Percentiles rank a stretch among this genome's conserved stretches.
Evolutionary conservation across 2,888 invertebrate genomes (phyloP).

Genomic region (Pantelozetes paolii): DNA sequence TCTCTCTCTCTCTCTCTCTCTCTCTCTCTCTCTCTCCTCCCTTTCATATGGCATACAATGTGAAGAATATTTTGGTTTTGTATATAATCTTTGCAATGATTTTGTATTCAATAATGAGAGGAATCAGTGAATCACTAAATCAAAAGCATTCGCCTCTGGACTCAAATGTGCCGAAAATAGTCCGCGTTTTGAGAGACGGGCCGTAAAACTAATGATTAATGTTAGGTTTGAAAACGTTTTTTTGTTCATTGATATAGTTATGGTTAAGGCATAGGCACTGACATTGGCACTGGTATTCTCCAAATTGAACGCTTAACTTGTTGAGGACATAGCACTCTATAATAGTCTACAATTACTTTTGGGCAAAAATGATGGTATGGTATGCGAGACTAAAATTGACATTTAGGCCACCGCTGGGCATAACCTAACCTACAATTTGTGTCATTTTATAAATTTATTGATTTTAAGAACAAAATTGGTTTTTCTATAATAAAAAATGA

Average conservation of each 20-base stretch:
- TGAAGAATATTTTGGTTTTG: background rate
- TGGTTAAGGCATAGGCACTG: background rate
- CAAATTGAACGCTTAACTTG: slow-evolving; percentile 19
- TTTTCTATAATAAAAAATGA: background rate
- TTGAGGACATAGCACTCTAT: slow-evolving; percentile 28
- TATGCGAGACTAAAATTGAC: slow-evolving; percentile 21
- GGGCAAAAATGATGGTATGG: slow-evolving; percentile 6
- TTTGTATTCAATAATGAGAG: background rate
- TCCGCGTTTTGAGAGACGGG: background rate
- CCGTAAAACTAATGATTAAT: slow-evolving; percentile 5
- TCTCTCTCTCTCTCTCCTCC: slow-evolving; percentile 23
- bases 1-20: slow-evolving; percentile 24
- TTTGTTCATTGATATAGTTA: background rate
- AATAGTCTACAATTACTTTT: slow-evolving; percentile 16
- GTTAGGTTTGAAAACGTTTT: too few relatives aligned
- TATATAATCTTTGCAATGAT: background rate
- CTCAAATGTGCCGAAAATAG: slow-evolving; percentile 6
- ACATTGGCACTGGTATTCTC: background rate
- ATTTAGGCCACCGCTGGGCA: slow-evolving; percentile 28
- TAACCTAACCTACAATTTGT: slow-evolving; percentile 27
- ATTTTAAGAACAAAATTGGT: slow-evolving; percentile 26
- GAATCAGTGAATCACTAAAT: background rate
- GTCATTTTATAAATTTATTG: slow-evolving; percentile 34
- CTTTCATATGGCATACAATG: background rate
- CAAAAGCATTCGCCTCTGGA: background rate